Percentiles rank a stretch among this genome's conserved stretches.
These are phyloP conservation scores for Toxostoma redivivum DNA, from an alignment of 2,113 vertebrate genomes.

Conservation along the genomic window DNA sequence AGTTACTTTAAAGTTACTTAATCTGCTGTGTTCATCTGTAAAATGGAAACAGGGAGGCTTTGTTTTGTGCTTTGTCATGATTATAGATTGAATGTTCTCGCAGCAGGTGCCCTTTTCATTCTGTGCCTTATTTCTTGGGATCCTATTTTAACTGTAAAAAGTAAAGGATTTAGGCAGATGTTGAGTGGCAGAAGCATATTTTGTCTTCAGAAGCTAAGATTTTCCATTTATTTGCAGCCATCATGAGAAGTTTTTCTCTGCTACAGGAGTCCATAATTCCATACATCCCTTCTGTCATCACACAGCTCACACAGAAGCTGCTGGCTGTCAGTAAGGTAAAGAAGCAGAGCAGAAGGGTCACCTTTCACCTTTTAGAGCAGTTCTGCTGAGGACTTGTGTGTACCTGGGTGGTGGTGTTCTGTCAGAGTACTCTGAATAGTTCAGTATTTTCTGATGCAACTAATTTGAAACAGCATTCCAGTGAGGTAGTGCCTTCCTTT, in stretches of 20 bases:
- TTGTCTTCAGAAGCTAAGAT: not conserved
- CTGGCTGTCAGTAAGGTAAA: constrained; percentile 96
- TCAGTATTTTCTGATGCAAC: not conserved
- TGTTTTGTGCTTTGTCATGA: not conserved
- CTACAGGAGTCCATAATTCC: constrained; percentile 96
- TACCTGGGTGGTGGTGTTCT: not conserved
- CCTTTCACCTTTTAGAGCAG: not conserved
- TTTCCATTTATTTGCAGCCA: constrained; percentile 78
- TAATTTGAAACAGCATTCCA: not conserved
- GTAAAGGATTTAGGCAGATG: not conserved
- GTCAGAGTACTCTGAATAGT: not conserved
- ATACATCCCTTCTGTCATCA: constrained; percentile 94
- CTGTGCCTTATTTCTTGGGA: not conserved
- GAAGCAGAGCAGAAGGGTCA: not conserved
- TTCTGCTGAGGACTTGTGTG: not conserved
- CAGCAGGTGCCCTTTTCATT: not conserved
- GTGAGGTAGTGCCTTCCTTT: not conserved
- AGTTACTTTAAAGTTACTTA: not conserved
- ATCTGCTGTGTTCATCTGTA: not conserved
- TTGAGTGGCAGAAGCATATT: not conserved
- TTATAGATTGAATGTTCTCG: not conserved
- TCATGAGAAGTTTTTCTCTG: constrained; percentile 98
- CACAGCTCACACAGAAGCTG: constrained; percentile 94
- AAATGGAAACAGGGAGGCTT: not conserved
- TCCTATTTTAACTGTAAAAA: not conserved